Percentiles rank a stretch among this genome's conserved stretches.
phyloP scores from a whole-genome alignment of 35 echinoderm and acorn worm genomes.

The Strongylocentrotus purpuratus region DNA sequence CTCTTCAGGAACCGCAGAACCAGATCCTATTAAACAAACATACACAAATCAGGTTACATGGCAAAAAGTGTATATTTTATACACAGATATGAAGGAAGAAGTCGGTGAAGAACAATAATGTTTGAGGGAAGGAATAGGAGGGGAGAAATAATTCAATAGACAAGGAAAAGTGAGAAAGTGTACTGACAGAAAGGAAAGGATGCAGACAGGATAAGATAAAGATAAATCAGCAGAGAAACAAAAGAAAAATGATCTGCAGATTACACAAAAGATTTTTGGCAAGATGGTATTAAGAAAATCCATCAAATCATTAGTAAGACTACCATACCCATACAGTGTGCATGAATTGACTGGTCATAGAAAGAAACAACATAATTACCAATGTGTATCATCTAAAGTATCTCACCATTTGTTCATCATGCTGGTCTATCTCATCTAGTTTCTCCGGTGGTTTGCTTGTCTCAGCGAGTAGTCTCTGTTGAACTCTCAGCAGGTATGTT shows the following conservation, averaged over 20 bases:
- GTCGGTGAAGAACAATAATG: background rate
- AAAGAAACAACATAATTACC: too few relatives aligned
- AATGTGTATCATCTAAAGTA: too few relatives aligned
- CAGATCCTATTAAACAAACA: slow-evolving; percentile 71
- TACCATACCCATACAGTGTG: too few relatives aligned
- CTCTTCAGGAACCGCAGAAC: slow-evolving; percentile 93
- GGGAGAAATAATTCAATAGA: too few relatives aligned
- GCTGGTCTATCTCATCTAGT: slow-evolving; percentile 71
- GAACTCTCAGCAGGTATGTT: slow-evolving; percentile 94
- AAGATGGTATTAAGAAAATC: background rate
- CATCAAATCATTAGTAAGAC: background rate
- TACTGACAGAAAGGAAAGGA: too few relatives aligned
- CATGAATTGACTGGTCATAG: too few relatives aligned
- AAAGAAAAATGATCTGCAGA: too few relatives aligned
- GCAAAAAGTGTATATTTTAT: background rate
- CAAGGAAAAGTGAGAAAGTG: too few relatives aligned
- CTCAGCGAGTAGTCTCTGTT: slow-evolving; percentile 88
- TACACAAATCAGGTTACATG: background rate
- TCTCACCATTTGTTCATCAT: slow-evolving; percentile 99
- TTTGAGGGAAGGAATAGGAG: background rate
- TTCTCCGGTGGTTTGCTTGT: slow-evolving; percentile 82
- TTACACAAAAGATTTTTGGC: background rate
- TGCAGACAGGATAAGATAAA: too few relatives aligned
- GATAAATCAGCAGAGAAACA: too few relatives aligned
- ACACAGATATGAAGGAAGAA: background rate